Evolutionary conservation across 2,888 invertebrate species (phyloP), one percentile per base, ranked within the genome.

Genomic region (Dioctria rufipes): DNA sequence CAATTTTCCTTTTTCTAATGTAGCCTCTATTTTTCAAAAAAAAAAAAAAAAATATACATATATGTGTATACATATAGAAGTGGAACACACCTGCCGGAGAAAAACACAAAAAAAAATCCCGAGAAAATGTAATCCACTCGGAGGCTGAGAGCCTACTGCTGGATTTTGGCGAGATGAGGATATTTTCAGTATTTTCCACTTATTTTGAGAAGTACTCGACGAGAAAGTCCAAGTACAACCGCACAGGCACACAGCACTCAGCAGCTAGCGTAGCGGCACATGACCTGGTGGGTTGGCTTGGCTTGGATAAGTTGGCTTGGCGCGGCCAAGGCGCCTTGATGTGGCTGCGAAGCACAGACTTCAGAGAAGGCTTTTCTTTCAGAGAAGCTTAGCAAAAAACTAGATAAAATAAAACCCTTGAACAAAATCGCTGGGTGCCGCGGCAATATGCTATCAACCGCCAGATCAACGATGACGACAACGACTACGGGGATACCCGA

Each of bases 81-180:
- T 42, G 42, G 61, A 61, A 5, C 46, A 25, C 25, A 25, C 67
- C 43, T 58, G 11, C 39, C 54, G 8, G 51, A 73, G 25, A 5
- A 54, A 11, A 43, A 13, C 42, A 43, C 13, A 43, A 43, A 43
- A 25, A 25, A 25, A 25, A 25, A 1, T 43, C 58, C 43, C 71
- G 25, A 42, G 9, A 37, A 60, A 73, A 58, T 88, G 88, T 88
- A 87, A 87, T 88, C 88, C 88, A 87, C 88, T 88, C 88, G 88
- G 88, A 88, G 88, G 88, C 88, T 88, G 88, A 88, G 87, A 88
- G 88, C 88, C 88, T 87, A 88, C 88, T 88, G 87, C 67, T 67
- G 67, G 67, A 67, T 67, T 67, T 25, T 46, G 46, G 13, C 43
- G 67, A 67, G 67, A 67, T 67, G 67, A 25, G 66, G 43, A 67